Percentiles rank a stretch among this genome's conserved stretches.
phyloP scores from a whole-genome alignment of 2,888 invertebrate species.

The Monochamus alternatus region DNA sequence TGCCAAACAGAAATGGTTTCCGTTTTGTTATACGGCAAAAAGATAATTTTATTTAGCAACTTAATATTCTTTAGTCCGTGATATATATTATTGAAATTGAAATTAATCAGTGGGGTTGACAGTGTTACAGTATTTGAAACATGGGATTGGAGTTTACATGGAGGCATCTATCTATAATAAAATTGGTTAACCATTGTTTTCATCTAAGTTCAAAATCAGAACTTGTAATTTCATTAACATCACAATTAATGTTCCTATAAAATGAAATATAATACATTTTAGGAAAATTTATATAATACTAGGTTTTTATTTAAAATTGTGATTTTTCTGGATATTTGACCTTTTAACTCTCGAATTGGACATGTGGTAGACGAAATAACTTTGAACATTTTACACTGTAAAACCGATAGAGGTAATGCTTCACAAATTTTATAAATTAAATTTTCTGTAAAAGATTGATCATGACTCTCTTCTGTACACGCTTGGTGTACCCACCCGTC shows the following conservation, averaged over 20 bases:
- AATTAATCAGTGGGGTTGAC: constrained; percentile 8
- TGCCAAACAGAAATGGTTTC: constrained; percentile 13
- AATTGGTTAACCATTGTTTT: constrained; percentile 14
- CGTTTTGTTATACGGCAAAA: neutral
- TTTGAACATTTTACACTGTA: neutral
- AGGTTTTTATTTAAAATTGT: constrained; percentile 19
- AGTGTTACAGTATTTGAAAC: constrained; percentile 1
- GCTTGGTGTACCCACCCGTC: constrained; percentile 36
- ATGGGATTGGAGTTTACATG: neutral
- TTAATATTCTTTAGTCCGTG: neutral
- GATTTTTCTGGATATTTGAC: constrained; percentile 3
- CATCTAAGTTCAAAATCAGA: neutral
- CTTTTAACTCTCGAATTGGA: neutral
- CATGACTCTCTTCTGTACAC: constrained; percentile 20
- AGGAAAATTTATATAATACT: constrained; percentile 23
- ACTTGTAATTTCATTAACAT: constrained; percentile 4
- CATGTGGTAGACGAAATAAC: neutral
- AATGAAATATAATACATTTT: constrained; percentile 12
- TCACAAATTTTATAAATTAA: constrained; percentile 32
- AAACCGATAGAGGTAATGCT: neutral
- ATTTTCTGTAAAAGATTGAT: constrained; percentile 21
- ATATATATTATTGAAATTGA: neutral
- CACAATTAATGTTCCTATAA: neutral
- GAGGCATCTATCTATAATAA: constrained; percentile 9
- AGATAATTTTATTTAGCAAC: neutral